Evolutionary conservation across 2,113 vertebrate species (phyloP).

Genomic region (Clinocottus analis): DNA sequence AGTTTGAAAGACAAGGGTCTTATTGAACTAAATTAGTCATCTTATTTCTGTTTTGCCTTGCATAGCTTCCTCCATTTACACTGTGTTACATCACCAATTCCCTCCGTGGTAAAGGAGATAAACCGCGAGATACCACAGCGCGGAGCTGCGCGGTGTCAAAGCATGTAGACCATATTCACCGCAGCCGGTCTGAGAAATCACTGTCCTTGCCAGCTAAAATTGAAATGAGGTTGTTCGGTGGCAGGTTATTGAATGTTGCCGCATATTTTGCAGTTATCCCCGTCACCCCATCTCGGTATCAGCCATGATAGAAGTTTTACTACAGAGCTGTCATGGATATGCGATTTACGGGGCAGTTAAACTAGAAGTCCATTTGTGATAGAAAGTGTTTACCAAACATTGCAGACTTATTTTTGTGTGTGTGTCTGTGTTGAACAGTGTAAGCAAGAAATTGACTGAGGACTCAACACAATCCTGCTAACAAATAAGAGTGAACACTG

Average conservation of each 20-base stretch:
- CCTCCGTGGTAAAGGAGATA: slow-evolving; percentile 54
- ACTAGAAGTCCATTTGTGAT: background rate
- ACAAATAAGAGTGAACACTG: background rate
- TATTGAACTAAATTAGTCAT: background rate
- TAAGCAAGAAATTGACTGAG: slow-evolving; percentile 7
- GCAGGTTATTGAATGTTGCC: slow-evolving; percentile 27
- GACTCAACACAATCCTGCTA: too few species aligned
- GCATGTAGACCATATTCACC: slow-evolving; percentile 3
- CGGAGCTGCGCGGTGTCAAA: slow-evolving; percentile 24
- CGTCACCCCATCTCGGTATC: background rate
- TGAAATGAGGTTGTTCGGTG: slow-evolving; percentile 31
- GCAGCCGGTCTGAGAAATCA: slow-evolving; percentile 11
- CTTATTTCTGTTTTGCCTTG: slow-evolving; percentile 20
- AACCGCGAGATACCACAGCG: slow-evolving; percentile 39
- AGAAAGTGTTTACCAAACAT: background rate
- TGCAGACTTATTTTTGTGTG: background rate
- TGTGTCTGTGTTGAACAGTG: slow-evolving; percentile 6
- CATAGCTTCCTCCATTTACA: slow-evolving; percentile 62
- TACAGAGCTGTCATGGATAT: background rate
- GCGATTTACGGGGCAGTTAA: background rate
- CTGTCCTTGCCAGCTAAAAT: slow-evolving; percentile 16
- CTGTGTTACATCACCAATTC: slow-evolving; percentile 56
- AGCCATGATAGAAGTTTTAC: background rate
- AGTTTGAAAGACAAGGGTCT: background rate
- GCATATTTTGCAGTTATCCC: slow-evolving; percentile 12